Percentiles rank a stretch among this genome's conserved stretches.
These are phyloP conservation scores for Diphyllodes magnificus DNA, from an alignment of 2,113 vertebrate species.

Conservation along the genomic window DNA sequence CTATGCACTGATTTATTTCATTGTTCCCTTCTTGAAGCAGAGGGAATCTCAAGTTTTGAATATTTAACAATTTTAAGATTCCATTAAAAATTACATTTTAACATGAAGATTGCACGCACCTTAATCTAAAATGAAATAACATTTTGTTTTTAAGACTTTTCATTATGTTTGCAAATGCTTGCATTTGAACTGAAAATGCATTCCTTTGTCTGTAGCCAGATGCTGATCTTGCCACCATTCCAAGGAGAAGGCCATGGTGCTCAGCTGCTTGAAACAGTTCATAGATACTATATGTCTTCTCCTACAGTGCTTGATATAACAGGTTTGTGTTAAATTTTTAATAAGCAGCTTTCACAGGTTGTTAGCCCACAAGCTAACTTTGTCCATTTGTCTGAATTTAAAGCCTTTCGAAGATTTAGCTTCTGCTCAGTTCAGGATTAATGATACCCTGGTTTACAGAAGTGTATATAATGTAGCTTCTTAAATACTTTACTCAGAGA, in stretches of 20 bases:
- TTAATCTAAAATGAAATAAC: not conserved
- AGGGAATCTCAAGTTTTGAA: conserved; percentile 53
- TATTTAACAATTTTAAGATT: conserved; percentile 40
- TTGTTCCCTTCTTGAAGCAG: conserved; percentile 56
- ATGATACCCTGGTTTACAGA: not conserved
- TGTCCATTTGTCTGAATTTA: conserved; percentile 1
- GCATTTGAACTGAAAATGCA: conserved; percentile 41
- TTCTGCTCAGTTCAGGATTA: conserved; percentile 26
- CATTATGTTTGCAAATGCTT: not conserved
- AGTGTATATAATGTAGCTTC: conserved; percentile 14
- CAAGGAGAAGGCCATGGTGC: conserved; percentile 98
- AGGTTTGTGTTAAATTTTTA: conserved; percentile 71
- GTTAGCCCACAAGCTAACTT: not conserved
- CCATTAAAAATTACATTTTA: not conserved
- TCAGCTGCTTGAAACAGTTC: conserved; percentile 94
- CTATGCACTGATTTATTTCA: conserved; percentile 68
- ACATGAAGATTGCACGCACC: not conserved
- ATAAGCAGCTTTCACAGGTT: not conserved
- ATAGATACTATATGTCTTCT: conserved; percentile 89
- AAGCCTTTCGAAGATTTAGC: conserved; percentile 27
- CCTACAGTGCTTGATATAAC: conserved; percentile 96
- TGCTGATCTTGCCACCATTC: conserved; percentile 96
- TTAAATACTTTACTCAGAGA: conserved; percentile 45
- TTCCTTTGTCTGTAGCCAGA: conserved; percentile 83
- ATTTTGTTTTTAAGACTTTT: not conserved